phyloP scores from a whole-genome alignment of 1,140 invertebrate species.

The Diprion similis region DNA sequence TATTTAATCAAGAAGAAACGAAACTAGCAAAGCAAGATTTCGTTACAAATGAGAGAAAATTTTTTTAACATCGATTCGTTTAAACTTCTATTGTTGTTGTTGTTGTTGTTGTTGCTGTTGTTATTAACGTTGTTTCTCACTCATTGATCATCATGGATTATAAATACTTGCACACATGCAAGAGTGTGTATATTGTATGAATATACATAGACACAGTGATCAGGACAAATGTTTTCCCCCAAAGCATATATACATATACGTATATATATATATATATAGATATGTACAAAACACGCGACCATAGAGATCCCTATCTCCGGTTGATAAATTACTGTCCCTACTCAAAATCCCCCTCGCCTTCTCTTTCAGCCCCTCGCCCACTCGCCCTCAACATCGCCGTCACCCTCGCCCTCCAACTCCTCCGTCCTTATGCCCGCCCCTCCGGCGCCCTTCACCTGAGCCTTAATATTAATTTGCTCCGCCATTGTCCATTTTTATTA shows the following conservation, averaged over 20 bases:
- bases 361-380: slow-evolving; percentile 27
- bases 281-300: slow-evolving; percentile 53
- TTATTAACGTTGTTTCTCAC: no score
- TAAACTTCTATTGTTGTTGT: no score
- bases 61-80: no score
- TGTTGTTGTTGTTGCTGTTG: no score
- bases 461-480: slow-evolving; percentile 59
- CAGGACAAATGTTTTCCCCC: background rate
- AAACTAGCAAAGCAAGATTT: no score
- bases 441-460: slow-evolving; percentile 9
- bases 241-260: background rate
- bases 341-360: slow-evolving; percentile 35
- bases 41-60: no score
- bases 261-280: slow-evolving; percentile 33
- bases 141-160: no score
- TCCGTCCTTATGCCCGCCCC: background rate
- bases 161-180: no score
- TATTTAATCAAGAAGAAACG: no score
- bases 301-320: slow-evolving; percentile 55
- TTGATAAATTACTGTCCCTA: slow-evolving; percentile 61
- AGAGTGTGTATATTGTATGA: no score
- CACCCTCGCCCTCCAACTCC: slow-evolving; percentile 13
- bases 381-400: slow-evolving; percentile 24
- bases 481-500: slow-evolving; percentile 59
- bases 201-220: no score